Conservation (phyloP, 2,888 invertebrate species). For the Phasia obesa region DNA sequence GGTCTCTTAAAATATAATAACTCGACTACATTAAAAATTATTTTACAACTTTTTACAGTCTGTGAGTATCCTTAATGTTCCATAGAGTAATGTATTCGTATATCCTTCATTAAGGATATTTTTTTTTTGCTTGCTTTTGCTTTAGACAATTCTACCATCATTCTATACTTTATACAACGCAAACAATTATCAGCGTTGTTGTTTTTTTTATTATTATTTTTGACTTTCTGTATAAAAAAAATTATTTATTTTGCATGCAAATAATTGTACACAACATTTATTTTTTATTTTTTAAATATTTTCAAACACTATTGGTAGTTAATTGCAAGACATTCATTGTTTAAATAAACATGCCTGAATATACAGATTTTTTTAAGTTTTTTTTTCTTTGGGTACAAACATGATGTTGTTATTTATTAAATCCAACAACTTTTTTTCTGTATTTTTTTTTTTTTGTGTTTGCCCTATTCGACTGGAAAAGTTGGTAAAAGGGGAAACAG, state of each 20-base stretch:
- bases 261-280: constrained; percentile 40
- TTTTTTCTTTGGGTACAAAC: neutral
- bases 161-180: constrained; percentile 19
- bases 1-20: too few species aligned
- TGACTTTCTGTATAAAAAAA: constrained; percentile 48
- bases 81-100: neutral
- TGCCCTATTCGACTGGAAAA: neutral
- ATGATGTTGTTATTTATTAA: neutral
- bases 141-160: constrained; percentile 5
- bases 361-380: constrained; percentile 17
- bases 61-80: constrained; percentile 4
- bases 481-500: too few species aligned
- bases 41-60: neutral
- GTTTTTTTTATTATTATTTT: neutral
- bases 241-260: constrained; percentile 54
- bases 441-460: neutral
- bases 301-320: constrained; percentile 48
- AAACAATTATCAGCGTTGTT: constrained; percentile 26
- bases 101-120: constrained; percentile 16
- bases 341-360: constrained; percentile 41
- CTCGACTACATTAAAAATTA: too few species aligned
- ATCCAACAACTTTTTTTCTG: neutral
- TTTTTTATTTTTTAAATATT: constrained; percentile 34
- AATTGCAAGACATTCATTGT: constrained; percentile 63
- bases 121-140: too few species aligned